Base-by-base conservation (phyloP, 2,797 vertebrate genomes). In the Cirrhinus molitorella region DNA sequence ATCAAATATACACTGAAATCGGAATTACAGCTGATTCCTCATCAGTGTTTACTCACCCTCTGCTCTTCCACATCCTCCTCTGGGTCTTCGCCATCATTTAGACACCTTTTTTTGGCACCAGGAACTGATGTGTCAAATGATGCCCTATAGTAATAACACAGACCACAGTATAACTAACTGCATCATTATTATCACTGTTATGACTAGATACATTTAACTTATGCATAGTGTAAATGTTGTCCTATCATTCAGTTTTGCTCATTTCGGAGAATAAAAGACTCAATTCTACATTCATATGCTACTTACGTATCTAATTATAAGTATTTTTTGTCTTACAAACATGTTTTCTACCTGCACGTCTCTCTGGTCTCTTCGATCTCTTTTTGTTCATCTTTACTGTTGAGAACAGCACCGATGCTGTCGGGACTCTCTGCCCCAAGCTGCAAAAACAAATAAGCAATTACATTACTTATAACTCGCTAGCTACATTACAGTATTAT, bases 301-400 rank as follows among this genome's bases (percentile, higher is more conserved):
- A 61, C 57, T 28, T 8, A 4, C 16, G 0, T 31, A 4, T 9
- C 7, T 0, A 19, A 34, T 34, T 34, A 34, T 4, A n/a, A n/a
- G n/a, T 34, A 9, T 31, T 28, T 16, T 31, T 5, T 63, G 17
- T 31, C 25, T 16, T 63, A 31, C 59, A 76, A 59, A 25, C 4
- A 61, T 19, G 21, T 55, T 55, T 40, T 23, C 78, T 81, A 98
- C 98, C 98, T 95, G 91, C 96, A 97, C 0, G 94, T 98, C 90
- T 98, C 98, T 90, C 98, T 94, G 0, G 96, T 96, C 81, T 99
- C 97, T 8, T 98, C 97, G 21, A 99, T 99, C 89, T 99, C 97
- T 65, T 98, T 97, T 80, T 96, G 96, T 61, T 99, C 98, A 87
- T 99, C 98, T 89, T 97, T 98, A 83, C 98, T 99, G 91, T 98